A percentile compares a stretch with the other conserved stretches of the same genome.
These are phyloP conservation scores for Perdita meconis DNA, from an alignment of 2,888 invertebrate genomes.

Conservation along the genomic window DNA sequence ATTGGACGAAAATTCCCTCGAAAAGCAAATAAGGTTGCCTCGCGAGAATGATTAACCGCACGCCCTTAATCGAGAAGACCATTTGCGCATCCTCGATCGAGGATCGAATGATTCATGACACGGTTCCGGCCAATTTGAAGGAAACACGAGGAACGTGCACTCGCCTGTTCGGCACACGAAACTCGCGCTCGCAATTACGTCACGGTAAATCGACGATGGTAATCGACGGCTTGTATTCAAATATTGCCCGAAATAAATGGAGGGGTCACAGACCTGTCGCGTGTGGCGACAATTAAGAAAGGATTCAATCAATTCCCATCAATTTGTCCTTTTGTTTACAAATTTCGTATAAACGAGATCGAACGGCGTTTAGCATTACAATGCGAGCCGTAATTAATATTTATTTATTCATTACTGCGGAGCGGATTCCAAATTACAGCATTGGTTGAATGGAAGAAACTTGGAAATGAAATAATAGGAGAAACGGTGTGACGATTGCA, in stretches of 20 bases:
- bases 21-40: background rate
- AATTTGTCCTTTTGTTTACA: background rate
- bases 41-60: background rate
- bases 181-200: background rate
- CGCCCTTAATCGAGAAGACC: background rate
- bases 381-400: background rate
- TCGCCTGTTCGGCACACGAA: too few species aligned
- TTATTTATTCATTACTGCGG: too few species aligned
- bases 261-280: background rate
- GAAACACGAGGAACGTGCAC: too few species aligned
- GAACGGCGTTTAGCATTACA: background rate
- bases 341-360: background rate
- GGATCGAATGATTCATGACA: conserved; percentile 9
- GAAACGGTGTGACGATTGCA: too few species aligned
- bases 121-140: too few species aligned
- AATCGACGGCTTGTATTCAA: conserved; percentile 13
- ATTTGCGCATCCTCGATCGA: background rate
- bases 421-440: too few species aligned
- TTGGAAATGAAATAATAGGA: too few species aligned
- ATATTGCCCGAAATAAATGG: background rate
- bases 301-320: conserved; percentile 5
- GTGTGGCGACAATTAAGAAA: background rate
- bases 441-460: too few species aligned
- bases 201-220: background rate
- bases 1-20: too few species aligned